Conservation (phyloP, 2,797 vertebrate species). For the Somateria mollissima region DNA sequence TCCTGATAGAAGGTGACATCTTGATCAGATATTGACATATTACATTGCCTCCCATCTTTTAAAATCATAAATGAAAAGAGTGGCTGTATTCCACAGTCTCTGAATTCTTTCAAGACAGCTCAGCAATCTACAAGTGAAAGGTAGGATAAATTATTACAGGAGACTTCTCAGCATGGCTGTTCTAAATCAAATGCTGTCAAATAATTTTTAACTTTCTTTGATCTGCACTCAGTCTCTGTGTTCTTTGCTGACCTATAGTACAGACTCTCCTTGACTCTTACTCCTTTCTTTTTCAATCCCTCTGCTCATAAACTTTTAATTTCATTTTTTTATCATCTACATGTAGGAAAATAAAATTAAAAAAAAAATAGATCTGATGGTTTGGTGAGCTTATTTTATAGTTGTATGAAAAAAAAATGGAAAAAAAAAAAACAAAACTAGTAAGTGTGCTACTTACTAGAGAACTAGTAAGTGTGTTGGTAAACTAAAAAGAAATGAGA, state of each 20-base stretch:
- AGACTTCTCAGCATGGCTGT: slow-evolving; percentile 68
- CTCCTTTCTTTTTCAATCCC: slow-evolving; percentile 49
- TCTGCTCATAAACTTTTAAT: slow-evolving; percentile 57
- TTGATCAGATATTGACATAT: slow-evolving; percentile 42
- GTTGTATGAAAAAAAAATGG: not conserved
- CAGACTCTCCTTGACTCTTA: slow-evolving; percentile 55
- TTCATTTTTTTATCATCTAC: slow-evolving; percentile 30
- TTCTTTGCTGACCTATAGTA: slow-evolving; percentile 69
- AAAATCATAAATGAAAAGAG: slow-evolving; percentile 59
- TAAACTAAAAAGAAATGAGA: slow-evolving; percentile 52
- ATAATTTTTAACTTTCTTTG: slow-evolving; percentile 77
- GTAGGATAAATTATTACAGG: slow-evolving; percentile 69
- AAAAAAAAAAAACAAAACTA: not conserved
- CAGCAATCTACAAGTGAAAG: slow-evolving; percentile 69
- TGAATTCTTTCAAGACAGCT: slow-evolving; percentile 74
- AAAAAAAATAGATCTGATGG: not conserved
- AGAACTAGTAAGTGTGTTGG: not conserved
- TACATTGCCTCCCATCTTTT: slow-evolving; percentile 31
- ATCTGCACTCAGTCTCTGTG: slow-evolving; percentile 71
- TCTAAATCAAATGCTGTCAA: slow-evolving; percentile 79
- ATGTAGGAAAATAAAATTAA: not conserved
- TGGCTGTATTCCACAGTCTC: slow-evolving; percentile 48
- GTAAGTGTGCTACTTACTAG: too few species aligned
- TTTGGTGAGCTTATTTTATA: slow-evolving; percentile 57
- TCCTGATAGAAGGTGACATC: slow-evolving; percentile 34